A percentile compares a stretch with the other conserved stretches of the same genome.
Evolutionary conservation across 1,140 invertebrate genomes (phyloP).

Genomic region (silkworm (Bombyx mori)): ASM3026992v2 NC_085124.1:11492001-11492500

Average conservation of each 20-base stretch:
- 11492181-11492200: slow-evolving; percentile 38
- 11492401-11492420: slow-evolving; percentile 22
- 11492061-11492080: slow-evolving; percentile 37
- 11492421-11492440: slow-evolving; percentile 45
- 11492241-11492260: slow-evolving; percentile 45
- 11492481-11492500: slow-evolving; percentile 16
- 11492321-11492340: slow-evolving; percentile 30
- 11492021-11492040: slow-evolving; percentile 43
- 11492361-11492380: slow-evolving; percentile 45
- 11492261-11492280: slow-evolving; percentile 16
- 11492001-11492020: slow-evolving; percentile 68
- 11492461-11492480: slow-evolving; percentile 14
- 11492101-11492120: slow-evolving; percentile 53
- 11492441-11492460: slow-evolving; percentile 32
- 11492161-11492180: slow-evolving; percentile 36
- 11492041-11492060: slow-evolving; percentile 56
- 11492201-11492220: slow-evolving; percentile 43
- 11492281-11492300: not conserved
- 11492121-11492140: slow-evolving; percentile 36
- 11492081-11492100: slow-evolving; percentile 55
- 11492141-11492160: slow-evolving; percentile 41
- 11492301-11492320: not conserved
- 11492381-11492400: slow-evolving; percentile 6
- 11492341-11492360: slow-evolving; percentile 23
- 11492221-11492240: slow-evolving; percentile 38